phyloP scores from a whole-genome alignment of 2,797 vertebrate species.

The Rhabdophis nuchalis region DNA sequence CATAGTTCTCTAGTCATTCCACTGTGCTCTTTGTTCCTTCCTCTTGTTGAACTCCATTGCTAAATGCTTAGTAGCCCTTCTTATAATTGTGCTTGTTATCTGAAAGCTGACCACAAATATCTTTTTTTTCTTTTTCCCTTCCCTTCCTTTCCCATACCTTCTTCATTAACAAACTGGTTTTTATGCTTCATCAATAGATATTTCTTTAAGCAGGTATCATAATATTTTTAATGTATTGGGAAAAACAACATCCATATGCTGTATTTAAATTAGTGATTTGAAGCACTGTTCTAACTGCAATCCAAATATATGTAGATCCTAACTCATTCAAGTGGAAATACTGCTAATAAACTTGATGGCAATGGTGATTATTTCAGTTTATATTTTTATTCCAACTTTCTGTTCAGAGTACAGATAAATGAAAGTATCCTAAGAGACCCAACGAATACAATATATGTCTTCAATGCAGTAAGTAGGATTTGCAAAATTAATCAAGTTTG shows the following conservation, averaged over 20 bases:
- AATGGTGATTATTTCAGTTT: neutral
- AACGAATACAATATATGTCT: neutral
- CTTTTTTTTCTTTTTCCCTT: neutral
- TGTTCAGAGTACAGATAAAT: neutral
- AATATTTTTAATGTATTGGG: neutral
- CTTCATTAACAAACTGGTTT: neutral
- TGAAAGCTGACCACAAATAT: neutral
- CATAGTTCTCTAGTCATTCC: neutral
- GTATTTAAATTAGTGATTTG: neutral
- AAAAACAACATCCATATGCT: neutral
- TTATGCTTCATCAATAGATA: neutral
- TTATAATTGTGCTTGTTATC: neutral
- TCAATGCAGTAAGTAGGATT: neutral
- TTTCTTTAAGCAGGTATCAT: neutral
- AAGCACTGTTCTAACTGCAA: neutral
- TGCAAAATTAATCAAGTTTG: constrained; percentile 8
- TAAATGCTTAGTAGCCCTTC: neutral
- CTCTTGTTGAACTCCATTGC: neutral
- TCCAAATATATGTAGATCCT: neutral
- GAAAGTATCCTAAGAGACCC: neutral
- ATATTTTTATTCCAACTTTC: neutral
- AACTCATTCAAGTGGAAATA: neutral
- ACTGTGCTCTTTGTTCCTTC: neutral
- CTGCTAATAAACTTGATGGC: neutral
- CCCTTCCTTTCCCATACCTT: neutral